Evolutionary conservation across 2,113 vertebrate genomes (phyloP).

Genomic region (Hemiscyllium ocellatum): DNA sequence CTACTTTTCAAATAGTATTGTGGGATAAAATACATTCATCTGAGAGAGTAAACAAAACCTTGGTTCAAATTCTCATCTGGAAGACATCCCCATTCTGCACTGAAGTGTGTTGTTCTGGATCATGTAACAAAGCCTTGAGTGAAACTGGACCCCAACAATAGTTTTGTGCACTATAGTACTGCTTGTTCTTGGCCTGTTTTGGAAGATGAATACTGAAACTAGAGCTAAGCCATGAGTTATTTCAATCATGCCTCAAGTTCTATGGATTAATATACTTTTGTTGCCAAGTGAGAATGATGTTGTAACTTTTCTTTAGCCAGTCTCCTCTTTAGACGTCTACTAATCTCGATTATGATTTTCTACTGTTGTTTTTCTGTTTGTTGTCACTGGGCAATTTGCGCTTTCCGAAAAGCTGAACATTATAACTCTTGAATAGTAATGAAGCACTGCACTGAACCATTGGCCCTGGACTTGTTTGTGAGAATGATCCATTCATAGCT

Average conservation of each 20-base stretch:
- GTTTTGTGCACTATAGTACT: neutral
- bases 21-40: neutral
- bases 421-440: neutral
- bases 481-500: neutral
- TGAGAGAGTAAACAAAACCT: neutral
- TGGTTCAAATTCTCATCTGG: neutral
- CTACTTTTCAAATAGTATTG: neutral
- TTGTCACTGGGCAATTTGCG: slow-evolving; percentile 16
- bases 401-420: slow-evolving; percentile 21
- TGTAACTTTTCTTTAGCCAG: neutral
- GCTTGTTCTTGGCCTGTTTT: neutral
- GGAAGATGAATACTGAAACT: neutral
- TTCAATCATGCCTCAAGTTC: neutral
- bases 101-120: neutral
- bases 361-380: neutral
- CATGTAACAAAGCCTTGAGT: neutral
- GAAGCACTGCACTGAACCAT: neutral
- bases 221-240: neutral
- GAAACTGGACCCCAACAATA: neutral
- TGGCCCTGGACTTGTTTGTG: neutral
- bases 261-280: neutral
- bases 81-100: neutral
- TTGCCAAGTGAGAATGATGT: too few species aligned
- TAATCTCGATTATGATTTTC: neutral
- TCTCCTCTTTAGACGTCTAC: neutral